Evolutionary conservation across 2,113 vertebrate genomes (phyloP).

Genomic region (Alethe castanea): DNA sequence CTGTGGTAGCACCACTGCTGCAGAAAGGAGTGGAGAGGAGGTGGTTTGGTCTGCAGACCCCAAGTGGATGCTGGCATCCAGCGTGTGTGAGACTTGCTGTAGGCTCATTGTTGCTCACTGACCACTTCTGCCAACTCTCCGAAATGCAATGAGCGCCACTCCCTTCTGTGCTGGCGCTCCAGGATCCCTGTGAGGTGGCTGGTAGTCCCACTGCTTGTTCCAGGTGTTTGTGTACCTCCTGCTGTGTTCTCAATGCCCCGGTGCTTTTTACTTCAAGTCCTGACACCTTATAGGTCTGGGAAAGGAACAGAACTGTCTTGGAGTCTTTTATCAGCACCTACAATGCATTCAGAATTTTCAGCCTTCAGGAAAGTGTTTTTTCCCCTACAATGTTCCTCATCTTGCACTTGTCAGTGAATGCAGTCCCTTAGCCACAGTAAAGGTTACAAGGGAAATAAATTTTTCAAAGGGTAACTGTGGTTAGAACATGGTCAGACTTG

Average conservation of each 20-base stretch:
- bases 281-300: not conserved
- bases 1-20: not conserved
- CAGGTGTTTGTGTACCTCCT: not conserved
- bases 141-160: accelerated
- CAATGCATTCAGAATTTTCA: not conserved
- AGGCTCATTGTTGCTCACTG: not conserved
- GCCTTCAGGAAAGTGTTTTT: not conserved
- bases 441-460: not conserved
- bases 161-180: not conserved
- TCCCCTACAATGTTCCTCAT: not conserved
- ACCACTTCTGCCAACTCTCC: not conserved
- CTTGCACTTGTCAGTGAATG: not conserved
- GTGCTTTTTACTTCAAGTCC: not conserved
- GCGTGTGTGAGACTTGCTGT: not conserved
- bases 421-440: not conserved
- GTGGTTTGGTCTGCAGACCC: not conserved
- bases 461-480: not conserved
- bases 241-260: not conserved
- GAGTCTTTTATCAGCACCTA: not conserved
- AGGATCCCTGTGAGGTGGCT: not conserved
- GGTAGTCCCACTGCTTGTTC: not conserved
- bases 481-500: not conserved
- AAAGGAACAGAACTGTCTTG: not conserved
- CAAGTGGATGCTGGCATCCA: not conserved
- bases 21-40: not conserved